These are phyloP conservation scores for Plumapathes pennacea DNA, from an alignment of 92 coral and sea anemone species.

Conservation along the genomic window DNA sequence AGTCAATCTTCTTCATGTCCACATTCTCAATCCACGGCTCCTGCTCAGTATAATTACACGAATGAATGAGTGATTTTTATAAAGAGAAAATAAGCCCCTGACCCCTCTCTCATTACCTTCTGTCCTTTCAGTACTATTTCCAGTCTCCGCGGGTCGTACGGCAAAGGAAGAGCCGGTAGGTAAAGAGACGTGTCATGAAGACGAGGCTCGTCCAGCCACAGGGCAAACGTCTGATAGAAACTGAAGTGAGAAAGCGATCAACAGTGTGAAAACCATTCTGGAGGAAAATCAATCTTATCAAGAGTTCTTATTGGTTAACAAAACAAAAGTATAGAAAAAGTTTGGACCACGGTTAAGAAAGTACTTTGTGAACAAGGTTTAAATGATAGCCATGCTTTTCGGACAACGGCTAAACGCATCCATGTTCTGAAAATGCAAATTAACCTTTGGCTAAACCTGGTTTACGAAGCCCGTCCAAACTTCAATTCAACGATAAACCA, in stretches of 20 bases:
- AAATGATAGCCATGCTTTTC: too few relatives aligned
- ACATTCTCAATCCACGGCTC: slow-evolving; percentile 80
- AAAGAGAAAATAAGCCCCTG: neutral
- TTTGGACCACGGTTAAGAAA: too few relatives aligned
- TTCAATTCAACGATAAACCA: too few relatives aligned
- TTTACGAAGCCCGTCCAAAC: too few relatives aligned
- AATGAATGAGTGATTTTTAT: neutral
- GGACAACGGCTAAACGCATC: too few relatives aligned
- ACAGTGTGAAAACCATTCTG: neutral
- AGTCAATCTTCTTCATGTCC: slow-evolving; percentile 76
- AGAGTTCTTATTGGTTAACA: too few relatives aligned
- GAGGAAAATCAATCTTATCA: too few relatives aligned
- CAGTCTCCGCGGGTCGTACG: slow-evolving; percentile 79
- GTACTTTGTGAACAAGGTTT: too few relatives aligned
- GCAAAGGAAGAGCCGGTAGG: slow-evolving; percentile 88
- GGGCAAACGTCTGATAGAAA: slow-evolving; percentile 82
- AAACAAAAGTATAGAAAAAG: too few relatives aligned
- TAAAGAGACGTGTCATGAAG: slow-evolving; percentile 86
- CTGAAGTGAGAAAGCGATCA: slow-evolving; percentile 18
- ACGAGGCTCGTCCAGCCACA: slow-evolving; percentile 98
- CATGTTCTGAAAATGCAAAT: too few relatives aligned
- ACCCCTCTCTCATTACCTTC: slow-evolving; percentile 41
- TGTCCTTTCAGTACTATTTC: slow-evolving; percentile 61
- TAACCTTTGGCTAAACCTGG: too few relatives aligned
- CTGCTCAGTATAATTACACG: slow-evolving; percentile 22